Conservation (phyloP, 2,113 vertebrate genomes). For the Caranx ignobilis region DNA sequence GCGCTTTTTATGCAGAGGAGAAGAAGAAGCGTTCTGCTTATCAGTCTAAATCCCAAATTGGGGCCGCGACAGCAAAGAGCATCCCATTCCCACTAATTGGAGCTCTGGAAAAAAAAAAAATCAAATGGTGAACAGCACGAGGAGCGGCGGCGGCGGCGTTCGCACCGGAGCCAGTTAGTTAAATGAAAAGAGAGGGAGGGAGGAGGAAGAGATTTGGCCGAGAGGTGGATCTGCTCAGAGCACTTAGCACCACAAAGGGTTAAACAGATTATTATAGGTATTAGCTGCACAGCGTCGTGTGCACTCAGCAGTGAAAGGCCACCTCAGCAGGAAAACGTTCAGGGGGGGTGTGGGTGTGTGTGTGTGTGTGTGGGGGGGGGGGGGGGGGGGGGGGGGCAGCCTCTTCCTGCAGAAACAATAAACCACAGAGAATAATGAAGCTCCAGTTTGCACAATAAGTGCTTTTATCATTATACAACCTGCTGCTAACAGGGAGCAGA, state of each 20-base stretch:
- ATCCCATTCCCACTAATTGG: conserved; percentile 66
- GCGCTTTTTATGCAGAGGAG: conserved; percentile 52
- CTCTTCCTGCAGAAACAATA: conserved; percentile 20
- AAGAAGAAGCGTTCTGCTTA: conserved; percentile 60
- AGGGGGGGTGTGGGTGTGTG: conserved; percentile 7
- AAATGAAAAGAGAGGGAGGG: conserved; percentile 11
- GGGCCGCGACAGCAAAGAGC: conserved; percentile 53
- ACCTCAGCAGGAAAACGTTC: conserved; percentile 55
- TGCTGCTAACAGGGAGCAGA: conserved; percentile 39
- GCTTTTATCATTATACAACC: conserved; percentile 46
- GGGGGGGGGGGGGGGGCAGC: neutral
- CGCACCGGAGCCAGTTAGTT: conserved; percentile 22
- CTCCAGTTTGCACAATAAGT: conserved; percentile 55
- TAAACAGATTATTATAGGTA: conserved; percentile 66
- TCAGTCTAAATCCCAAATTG: conserved; percentile 69
- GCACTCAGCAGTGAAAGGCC: conserved; percentile 56
- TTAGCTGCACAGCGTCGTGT: conserved; percentile 44
- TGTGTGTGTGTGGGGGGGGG: neutral
- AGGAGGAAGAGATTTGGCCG: neutral
- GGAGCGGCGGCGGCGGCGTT: neutral
- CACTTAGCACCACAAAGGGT: conserved; percentile 8
- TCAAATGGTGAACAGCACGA: neutral
- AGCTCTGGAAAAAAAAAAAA: conserved; percentile 2
- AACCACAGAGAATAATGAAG: conserved; percentile 37
- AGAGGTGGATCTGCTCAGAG: conserved; percentile 1